Percentiles rank a stretch among this genome's conserved stretches.
Evolutionary conservation across 35 echinoderm and acorn worm species (phyloP).

Genomic region (Apostichopus parvimensis): DNA sequence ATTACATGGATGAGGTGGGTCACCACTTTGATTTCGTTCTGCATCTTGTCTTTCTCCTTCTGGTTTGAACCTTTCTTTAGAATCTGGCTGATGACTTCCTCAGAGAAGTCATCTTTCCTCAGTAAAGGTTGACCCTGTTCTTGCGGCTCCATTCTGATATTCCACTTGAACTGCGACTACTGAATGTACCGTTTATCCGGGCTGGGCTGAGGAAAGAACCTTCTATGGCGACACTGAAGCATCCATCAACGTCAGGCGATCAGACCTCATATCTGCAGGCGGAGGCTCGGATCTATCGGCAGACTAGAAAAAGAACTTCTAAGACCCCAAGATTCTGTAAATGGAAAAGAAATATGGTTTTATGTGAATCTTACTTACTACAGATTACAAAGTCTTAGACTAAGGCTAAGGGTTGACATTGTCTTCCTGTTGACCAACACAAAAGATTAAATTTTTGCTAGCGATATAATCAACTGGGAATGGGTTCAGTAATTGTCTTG

Average conservation of each 20-base stretch:
- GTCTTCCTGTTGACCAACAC: too few species aligned
- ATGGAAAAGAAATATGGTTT: too few species aligned
- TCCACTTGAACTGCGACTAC: background rate
- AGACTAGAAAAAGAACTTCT: too few species aligned
- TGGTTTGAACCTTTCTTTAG: conserved; percentile 22
- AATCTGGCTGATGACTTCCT: conserved; percentile 50
- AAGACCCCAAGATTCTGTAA: too few species aligned
- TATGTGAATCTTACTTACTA: too few species aligned
- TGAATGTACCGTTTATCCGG: background rate
- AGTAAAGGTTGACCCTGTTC: conserved; percentile 13
- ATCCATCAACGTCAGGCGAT: background rate
- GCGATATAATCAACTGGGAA: too few species aligned
- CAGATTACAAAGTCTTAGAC: too few species aligned
- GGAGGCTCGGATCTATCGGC: too few species aligned
- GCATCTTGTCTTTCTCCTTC: background rate
- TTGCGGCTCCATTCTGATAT: conserved; percentile 1
- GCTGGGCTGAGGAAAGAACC: background rate
- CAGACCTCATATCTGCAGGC: background rate
- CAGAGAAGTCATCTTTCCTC: conserved; percentile 39
- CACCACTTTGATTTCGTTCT: conserved; percentile 20
- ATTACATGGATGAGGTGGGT: conserved; percentile 43
- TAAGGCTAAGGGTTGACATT: too few species aligned
- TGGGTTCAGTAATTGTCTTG: too few species aligned
- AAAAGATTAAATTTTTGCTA: too few species aligned
- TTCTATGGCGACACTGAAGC: background rate